Evolutionary conservation across 2,113 vertebrate species (phyloP).

Genomic region (Carassius auratus): DNA sequence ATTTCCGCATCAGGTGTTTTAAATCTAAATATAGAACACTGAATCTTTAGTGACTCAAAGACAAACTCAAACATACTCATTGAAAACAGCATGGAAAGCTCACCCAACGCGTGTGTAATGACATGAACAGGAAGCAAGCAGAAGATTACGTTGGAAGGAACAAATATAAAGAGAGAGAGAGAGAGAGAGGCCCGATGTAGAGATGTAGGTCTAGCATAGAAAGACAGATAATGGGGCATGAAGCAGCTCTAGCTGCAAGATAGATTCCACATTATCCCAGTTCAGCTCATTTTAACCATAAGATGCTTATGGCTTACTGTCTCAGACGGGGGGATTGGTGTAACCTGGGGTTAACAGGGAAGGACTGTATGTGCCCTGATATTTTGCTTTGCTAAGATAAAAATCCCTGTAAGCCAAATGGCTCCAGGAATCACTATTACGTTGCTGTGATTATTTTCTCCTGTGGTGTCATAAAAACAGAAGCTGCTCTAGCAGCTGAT

Average conservation of each 20-base stretch:
- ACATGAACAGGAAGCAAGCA: conserved; percentile 31
- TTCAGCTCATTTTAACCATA: conserved; percentile 56
- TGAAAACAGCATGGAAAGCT: conserved; percentile 12
- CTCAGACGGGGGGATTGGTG: conserved; percentile 5
- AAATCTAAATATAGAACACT: conserved; percentile 46
- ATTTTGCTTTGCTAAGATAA: background rate
- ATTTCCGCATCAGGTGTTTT: conserved; percentile 50
- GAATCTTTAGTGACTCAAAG: conserved; percentile 7
- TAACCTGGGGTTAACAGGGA: conserved; percentile 15
- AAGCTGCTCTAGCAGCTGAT: conserved; percentile 26
- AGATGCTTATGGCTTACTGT: conserved; percentile 43
- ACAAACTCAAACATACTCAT: background rate
- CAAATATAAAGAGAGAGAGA: conserved; percentile 32
- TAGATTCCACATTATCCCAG: conserved; percentile 47
- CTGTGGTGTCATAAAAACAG: background rate
- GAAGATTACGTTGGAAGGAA: background rate
- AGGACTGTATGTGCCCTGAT: background rate
- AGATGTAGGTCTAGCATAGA: background rate
- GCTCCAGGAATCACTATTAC: background rate
- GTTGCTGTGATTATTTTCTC: background rate
- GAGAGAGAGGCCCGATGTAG: background rate
- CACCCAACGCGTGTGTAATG: background rate
- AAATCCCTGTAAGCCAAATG: background rate
- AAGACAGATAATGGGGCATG: conserved; percentile 50
- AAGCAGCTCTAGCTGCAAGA: conserved; percentile 32